Base-by-base conservation (phyloP, 2,113 vertebrate species). In the Fregetta grallaria region DNA sequence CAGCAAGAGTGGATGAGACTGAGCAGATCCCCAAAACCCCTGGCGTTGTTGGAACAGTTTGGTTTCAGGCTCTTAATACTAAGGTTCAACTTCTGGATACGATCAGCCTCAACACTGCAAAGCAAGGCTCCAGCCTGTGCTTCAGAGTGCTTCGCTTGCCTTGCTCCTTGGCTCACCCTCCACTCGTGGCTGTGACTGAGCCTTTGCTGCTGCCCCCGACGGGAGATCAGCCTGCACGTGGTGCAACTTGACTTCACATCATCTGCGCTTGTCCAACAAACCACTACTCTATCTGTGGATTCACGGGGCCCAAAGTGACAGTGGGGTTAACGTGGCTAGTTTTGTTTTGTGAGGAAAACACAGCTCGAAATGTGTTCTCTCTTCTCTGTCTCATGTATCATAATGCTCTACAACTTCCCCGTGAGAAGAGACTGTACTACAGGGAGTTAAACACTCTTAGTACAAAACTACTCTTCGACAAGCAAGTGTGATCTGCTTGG, bases 221-320 rank as follows among this genome's bases (percentile, higher is more conserved):
- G 9, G 55, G 15, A 0, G 0, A 53, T 44, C 36, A 71, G 27
- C 21, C 53, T 16, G 34, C 45, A 11, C 0, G 0, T 30, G 19
- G 4, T 52, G 8, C 36, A 34, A 3, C 55, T 12, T 34, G 77
- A 63, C 71, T 38, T 34, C 71, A 12, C 4, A 0, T 45, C 75
- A 15, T 9, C 36, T 1, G 0, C 1, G 0, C 34, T 44, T 7
- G 12, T n/a, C 44, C 4, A 0, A 18, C 65, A 78, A 42, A 26
- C 17, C 22, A 10, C 38, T 34, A 32, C n/a, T 27, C 59, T 62
- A 1, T 3, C 9, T 67, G 56, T 49, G 74, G 18, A 13, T 14
- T 78, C 52, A 11, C 4, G 3, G 55, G 23, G 34, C 27, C 47
- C 13, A 36, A 40, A 63, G 27, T 19, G 22, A 45, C 3, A 2